phyloP scores from a whole-genome alignment of 2,888 invertebrate genomes.

The Apocheima hispidaria region DNA sequence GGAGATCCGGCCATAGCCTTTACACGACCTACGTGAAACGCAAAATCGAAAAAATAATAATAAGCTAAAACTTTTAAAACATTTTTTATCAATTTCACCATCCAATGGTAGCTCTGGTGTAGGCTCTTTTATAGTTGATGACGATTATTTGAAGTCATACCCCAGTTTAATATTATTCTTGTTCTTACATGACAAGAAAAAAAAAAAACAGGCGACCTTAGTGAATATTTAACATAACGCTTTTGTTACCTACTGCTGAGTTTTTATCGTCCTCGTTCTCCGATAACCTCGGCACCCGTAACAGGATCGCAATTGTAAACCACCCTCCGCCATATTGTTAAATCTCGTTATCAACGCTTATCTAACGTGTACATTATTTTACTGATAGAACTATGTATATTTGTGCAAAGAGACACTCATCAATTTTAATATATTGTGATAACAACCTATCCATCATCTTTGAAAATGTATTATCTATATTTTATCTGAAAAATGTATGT shows the following conservation, averaged over 20 bases:
- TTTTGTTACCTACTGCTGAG: conserved; percentile 23
- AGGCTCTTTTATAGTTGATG: neutral
- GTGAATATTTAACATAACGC: conserved; percentile 15
- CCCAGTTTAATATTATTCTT: neutral
- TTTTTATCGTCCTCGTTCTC: conserved; percentile 23
- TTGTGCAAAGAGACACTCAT: conserved; percentile 39
- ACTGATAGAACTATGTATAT: conserved; percentile 57
- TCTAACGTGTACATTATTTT: conserved; percentile 67
- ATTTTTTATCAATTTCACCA: too few relatives aligned
- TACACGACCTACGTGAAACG: too few relatives aligned
- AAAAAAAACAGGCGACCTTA: conserved; percentile 8
- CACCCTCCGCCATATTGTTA: conserved; percentile 64
- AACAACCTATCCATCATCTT: conserved; percentile 36
- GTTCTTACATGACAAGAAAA: conserved; percentile 7
- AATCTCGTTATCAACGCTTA: conserved; percentile 69
- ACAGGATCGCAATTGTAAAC: conserved; percentile 53
- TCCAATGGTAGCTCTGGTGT: neutral
- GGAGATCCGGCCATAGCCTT: too few relatives aligned
- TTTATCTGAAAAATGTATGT: conserved; percentile 11
- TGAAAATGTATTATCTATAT: conserved; percentile 20
- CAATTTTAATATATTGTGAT: conserved; percentile 46
- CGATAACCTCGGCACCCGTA: conserved; percentile 50
- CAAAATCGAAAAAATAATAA: too few relatives aligned
- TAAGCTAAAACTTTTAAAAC: too few relatives aligned
- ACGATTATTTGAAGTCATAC: too few relatives aligned